Conservation (phyloP, 2,797 vertebrate species). For the Parambassis ranga region DNA sequence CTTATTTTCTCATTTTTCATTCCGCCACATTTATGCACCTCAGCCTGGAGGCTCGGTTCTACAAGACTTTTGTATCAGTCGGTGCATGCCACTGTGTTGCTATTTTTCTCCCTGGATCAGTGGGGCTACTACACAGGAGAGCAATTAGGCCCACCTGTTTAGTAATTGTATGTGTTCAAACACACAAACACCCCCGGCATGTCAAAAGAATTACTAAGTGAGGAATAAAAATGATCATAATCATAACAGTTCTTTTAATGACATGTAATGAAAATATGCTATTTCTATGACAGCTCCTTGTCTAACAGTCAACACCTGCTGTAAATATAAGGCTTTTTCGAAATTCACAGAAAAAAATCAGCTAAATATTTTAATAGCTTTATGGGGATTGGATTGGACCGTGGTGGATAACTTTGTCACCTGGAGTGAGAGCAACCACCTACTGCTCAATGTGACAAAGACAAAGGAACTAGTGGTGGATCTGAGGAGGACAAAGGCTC, state of each 20-base stretch:
- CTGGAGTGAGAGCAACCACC: no score
- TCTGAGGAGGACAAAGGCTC: no score
- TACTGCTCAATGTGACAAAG: no score
- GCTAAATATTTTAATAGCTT: background rate
- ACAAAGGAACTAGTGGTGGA: no score
- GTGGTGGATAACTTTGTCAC: no score
- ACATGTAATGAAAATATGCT: slow-evolving; percentile 10
- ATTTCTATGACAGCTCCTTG: slow-evolving; percentile 9
- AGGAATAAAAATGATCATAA: slow-evolving; percentile 11
- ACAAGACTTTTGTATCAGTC: background rate
- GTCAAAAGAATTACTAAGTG: slow-evolving; percentile 7
- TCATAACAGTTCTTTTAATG: slow-evolving; percentile 8
- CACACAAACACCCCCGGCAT: background rate
- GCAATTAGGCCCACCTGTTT: slow-evolving; percentile 16
- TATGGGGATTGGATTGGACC: no score
- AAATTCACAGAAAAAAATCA: background rate
- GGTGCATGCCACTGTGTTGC: background rate
- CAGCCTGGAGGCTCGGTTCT: background rate
- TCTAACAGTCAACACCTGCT: background rate
- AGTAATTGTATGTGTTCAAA: slow-evolving; percentile 28
- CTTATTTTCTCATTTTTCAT: background rate
- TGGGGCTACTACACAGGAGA: background rate
- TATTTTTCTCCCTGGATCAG: slow-evolving; percentile 1
- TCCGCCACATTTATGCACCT: background rate
- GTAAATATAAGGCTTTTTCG: no score